phyloP scores from a whole-genome alignment of 2,797 vertebrate genomes.

The Smutsia gigantea region DNA sequence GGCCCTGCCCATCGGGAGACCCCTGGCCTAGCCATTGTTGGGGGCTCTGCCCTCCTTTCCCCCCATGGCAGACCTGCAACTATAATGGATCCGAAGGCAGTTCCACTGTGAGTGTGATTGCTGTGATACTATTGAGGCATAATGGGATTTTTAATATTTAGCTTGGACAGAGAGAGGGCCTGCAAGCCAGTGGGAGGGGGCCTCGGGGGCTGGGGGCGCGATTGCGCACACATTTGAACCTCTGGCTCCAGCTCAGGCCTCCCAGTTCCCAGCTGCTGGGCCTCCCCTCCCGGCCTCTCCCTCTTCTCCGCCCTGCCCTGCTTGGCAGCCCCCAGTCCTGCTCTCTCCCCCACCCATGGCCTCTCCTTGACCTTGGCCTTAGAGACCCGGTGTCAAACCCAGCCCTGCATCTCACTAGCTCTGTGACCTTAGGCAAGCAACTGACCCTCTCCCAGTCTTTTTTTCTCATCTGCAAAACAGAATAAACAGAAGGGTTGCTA shows the following conservation, averaged over 20 bases:
- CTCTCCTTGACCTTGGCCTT: constrained; percentile 39
- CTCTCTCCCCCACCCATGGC: not conserved
- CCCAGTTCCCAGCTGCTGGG: not conserved
- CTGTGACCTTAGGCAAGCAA: constrained; percentile 2
- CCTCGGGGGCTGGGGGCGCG: not conserved
- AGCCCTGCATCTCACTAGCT: not conserved
- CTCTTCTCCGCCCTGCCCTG: not conserved
- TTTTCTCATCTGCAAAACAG: constrained; percentile 15
- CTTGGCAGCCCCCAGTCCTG: not conserved
- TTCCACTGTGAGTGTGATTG: not conserved
- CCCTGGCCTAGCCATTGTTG: not conserved
- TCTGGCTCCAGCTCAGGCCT: not conserved
- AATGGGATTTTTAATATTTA: constrained; percentile 51
- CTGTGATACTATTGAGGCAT: accelerated
- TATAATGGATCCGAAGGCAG: not conserved
- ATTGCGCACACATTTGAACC: not conserved
- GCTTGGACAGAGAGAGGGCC: constrained; percentile 37
- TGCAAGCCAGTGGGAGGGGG: not conserved
- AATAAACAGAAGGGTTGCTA: not conserved
- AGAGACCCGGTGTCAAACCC: not conserved
- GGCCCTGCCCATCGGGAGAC: not conserved
- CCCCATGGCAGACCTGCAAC: accelerated
- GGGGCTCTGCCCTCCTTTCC: not conserved
- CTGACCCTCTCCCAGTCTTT: not conserved
- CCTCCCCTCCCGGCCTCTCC: constrained; percentile 20